Evolutionary conservation across 2,888 invertebrate species (phyloP).

Genomic region (Hypolimnas misippus): DNA sequence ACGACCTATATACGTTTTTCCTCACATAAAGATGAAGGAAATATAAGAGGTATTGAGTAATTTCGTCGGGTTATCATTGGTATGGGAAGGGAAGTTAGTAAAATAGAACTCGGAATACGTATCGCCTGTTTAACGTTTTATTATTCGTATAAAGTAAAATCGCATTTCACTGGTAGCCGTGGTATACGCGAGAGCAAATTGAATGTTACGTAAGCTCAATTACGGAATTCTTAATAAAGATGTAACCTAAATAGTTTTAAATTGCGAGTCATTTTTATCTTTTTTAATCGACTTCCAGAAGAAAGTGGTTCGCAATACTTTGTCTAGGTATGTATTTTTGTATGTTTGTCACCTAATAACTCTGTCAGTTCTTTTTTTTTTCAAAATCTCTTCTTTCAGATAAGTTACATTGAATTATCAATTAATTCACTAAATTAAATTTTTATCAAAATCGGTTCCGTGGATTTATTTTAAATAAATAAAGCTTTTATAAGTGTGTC

Average conservation of each 20-base stretch:
- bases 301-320: too few relatives aligned
- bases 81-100: constrained; percentile 28
- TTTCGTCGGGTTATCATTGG: constrained; percentile 39
- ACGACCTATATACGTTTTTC: constrained; percentile 11
- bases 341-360: too few relatives aligned
- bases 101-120: constrained; percentile 40
- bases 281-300: too few relatives aligned
- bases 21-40: constrained; percentile 22
- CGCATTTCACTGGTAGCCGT: constrained; percentile 19
- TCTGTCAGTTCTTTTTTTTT: too few relatives aligned
- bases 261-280: neutral
- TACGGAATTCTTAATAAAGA: neutral
- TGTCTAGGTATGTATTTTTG: too few relatives aligned
- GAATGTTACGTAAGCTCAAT: constrained; percentile 1
- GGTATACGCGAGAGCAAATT: constrained; percentile 10
- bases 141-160: constrained; percentile 47
- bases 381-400: too few relatives aligned
- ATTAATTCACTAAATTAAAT: too few relatives aligned
- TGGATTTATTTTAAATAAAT: too few relatives aligned
- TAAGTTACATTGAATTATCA: too few relatives aligned
- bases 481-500: too few relatives aligned
- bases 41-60: constrained; percentile 39
- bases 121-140: constrained; percentile 42
- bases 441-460: too few relatives aligned
- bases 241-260: neutral